Percentiles rank a stretch among this genome's conserved stretches.
Evolutionary conservation across 2,797 vertebrate genomes (phyloP).

Genomic region (Neosilurus mollespiculum): DNA sequence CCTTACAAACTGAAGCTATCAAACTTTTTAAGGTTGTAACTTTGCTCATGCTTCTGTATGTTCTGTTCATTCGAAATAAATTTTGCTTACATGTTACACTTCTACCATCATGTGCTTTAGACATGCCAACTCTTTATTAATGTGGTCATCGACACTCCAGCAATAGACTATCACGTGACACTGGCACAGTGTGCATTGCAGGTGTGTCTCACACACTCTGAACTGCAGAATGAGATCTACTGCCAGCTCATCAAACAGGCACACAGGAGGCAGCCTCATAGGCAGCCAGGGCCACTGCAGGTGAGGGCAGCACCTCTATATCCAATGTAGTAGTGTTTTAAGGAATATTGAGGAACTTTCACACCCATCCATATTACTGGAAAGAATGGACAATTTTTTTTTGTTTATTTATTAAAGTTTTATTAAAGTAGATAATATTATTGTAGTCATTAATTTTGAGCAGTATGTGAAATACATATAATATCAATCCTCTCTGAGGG

Average conservation of each 20-base stretch:
- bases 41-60: background rate
- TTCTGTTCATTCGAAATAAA: background rate
- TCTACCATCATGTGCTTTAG: conserved; percentile 66
- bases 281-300: conserved; percentile 87
- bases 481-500: background rate
- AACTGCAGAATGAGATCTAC: conserved; percentile 96
- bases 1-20: conserved; percentile 94
- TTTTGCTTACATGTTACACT: background rate
- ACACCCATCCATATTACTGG: background rate
- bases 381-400: background rate
- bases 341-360: background rate
- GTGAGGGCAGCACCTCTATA: conserved; percentile 63
- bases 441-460: background rate
- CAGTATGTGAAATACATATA: background rate
- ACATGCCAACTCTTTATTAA: conserved; percentile 98
- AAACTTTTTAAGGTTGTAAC: conserved; percentile 93
- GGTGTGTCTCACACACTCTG: conserved; percentile 91
- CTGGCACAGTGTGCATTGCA: conserved; percentile 96
- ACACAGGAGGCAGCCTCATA: conserved; percentile 82
- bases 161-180: conserved; percentile 97
- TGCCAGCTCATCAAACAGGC: conserved; percentile 98
- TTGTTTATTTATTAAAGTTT: too few relatives aligned
- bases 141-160: conserved; percentile 92
- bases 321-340: background rate
- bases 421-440: background rate